phyloP scores from a whole-genome alignment of 1,140 invertebrate species.

The Cyclargus thomasi region DNA sequence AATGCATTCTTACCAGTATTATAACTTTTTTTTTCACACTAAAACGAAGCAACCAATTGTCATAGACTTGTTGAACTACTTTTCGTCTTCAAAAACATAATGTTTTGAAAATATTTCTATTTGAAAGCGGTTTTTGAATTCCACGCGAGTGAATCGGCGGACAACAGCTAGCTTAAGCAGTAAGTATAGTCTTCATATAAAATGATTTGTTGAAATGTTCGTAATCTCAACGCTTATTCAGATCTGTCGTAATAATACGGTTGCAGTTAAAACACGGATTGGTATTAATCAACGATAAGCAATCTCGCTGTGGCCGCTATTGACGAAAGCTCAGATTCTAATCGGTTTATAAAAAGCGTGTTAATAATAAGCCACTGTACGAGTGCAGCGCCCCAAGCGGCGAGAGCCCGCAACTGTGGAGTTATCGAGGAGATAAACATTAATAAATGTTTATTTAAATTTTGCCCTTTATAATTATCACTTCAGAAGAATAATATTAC shows the following conservation, averaged over 20 bases:
- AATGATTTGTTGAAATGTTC: slow-evolving; percentile 56
- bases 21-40: too few species aligned
- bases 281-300: slow-evolving; percentile 71
- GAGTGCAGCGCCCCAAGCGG: slow-evolving; percentile 32
- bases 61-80: too few species aligned
- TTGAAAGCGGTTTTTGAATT: too few species aligned
- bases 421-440: slow-evolving; percentile 51
- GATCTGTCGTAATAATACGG: slow-evolving; percentile 59
- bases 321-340: slow-evolving; percentile 74
- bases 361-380: slow-evolving; percentile 74
- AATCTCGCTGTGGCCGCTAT: slow-evolving; percentile 64
- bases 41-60: too few species aligned
- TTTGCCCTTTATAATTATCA: slow-evolving; percentile 48
- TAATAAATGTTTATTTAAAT: slow-evolving; percentile 53
- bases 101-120: too few species aligned
- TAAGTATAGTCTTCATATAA: slow-evolving; percentile 19
- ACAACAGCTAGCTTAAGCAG: too few species aligned
- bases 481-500: slow-evolving; percentile 8
- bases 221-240: slow-evolving; percentile 43
- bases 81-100: too few species aligned
- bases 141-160: too few species aligned
- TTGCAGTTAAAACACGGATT: slow-evolving; percentile 64
- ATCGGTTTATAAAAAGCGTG: slow-evolving; percentile 73
- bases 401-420: slow-evolving; percentile 34
- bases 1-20: too few species aligned